These are phyloP conservation scores for Brachystomella parvula DNA, from an alignment of 1,140 invertebrate species.

Conservation along the genomic window DNA sequence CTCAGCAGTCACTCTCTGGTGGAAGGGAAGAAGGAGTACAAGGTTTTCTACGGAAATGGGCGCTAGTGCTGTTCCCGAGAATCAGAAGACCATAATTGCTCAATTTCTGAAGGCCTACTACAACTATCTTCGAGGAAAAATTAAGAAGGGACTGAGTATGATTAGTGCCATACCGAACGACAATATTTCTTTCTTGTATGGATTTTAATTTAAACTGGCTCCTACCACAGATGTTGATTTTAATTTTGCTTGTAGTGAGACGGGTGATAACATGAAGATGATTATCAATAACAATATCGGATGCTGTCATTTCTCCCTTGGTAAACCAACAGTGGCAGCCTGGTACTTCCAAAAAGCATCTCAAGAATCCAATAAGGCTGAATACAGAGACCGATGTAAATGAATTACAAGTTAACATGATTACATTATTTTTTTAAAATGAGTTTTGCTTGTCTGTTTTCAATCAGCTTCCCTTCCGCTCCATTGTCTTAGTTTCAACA, in stretches of 20 bases:
- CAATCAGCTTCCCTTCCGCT: constrained; percentile 49
- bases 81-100: constrained; percentile 51
- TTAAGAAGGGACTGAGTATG: constrained; percentile 58
- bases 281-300: constrained; percentile 85
- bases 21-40: constrained; percentile 40
- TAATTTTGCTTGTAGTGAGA: constrained; percentile 45
- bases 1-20: constrained; percentile 50
- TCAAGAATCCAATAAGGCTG: constrained; percentile 58
- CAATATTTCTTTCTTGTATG: constrained; percentile 9
- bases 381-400: constrained; percentile 43
- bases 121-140: constrained; percentile 61
- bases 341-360: constrained; percentile 78
- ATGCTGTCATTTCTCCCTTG: constrained; percentile 74
- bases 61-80: constrained; percentile 10
- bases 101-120: constrained; percentile 60
- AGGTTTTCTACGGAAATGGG: constrained; percentile 37
- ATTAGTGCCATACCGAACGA: constrained; percentile 43
- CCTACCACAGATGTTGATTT: constrained; percentile 10
- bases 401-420: no score
- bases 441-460: constrained; percentile 12
- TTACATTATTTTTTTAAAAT: constrained; percentile 4
- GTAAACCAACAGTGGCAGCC: constrained; percentile 74
- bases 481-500: constrained; percentile 53
- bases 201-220: not conserved
- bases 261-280: constrained; percentile 57